Evolutionary conservation across 2,888 invertebrate genomes (phyloP).

Genomic region (Metellina segmentata): DNA sequence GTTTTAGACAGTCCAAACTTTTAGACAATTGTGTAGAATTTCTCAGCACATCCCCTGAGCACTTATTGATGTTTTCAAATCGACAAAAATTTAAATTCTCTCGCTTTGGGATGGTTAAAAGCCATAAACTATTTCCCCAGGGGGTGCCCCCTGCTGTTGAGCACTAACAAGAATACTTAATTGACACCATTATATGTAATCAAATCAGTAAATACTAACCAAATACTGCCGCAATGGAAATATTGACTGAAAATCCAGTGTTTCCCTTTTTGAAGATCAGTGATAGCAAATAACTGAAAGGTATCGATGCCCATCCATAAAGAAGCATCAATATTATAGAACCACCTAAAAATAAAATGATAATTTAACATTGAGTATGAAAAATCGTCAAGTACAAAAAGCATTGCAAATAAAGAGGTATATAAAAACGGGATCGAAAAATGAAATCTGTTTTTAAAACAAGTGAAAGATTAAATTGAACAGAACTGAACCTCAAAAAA

Average conservation of each 20-base stretch:
- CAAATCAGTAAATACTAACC: constrained; percentile 32
- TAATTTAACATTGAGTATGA: background rate
- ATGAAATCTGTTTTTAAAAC: background rate
- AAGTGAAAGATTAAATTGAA: background rate
- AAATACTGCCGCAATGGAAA: constrained; percentile 20
- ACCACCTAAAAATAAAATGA: constrained; percentile 57
- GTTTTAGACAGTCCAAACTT: no score
- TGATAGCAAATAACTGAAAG: constrained; percentile 57
- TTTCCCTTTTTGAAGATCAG: constrained; percentile 68
- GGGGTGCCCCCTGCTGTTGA: no score
- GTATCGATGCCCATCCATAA: constrained; percentile 77
- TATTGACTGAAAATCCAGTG: constrained; percentile 74
- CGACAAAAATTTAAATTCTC: no score
- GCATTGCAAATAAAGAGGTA: background rate
- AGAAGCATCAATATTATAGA: constrained; percentile 77
- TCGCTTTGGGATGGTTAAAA: no score
- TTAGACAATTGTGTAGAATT: no score
- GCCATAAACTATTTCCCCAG: no score
- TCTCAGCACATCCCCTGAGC: no score
- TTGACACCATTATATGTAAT: no score
- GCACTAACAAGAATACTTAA: no score
- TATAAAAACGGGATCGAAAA: background rate
- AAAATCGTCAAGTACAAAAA: background rate
- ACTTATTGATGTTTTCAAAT: no score
- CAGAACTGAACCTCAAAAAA: background rate